Evolutionary conservation across 64 coral and sea anemone species (phyloP), one percentile per base, ranked within the genome.

Genomic region (Pocillopora verrucosa): DNA sequence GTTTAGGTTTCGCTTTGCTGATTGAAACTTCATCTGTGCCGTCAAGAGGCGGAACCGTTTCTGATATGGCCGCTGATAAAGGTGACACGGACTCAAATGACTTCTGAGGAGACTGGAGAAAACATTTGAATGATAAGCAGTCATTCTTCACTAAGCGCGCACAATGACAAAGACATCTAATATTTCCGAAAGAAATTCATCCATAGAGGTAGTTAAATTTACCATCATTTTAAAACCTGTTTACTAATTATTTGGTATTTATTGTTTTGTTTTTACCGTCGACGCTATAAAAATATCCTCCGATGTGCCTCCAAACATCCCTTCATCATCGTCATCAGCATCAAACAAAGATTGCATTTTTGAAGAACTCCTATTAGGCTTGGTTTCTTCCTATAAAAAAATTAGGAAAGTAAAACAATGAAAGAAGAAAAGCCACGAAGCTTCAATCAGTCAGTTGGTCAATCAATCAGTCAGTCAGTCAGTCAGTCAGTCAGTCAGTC

Each of bases 321-420:
- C 81, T 56, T 82, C 81, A 41, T 91, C 90, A 5, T 77, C 90
- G 37, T 74, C 88, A 26, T 91, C 90, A 58, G 72, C 90, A 68
- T 81, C 80, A 75, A 91, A 91, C 34, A 91, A 82, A 10, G 90
- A 91, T 36, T 81, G 80, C 58, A 91, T 91, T 82, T 91, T 76
- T 11, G 86, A 59, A 1, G 75, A 75, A 88, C 75, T 85, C 51
- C 67, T 90, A 51, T 7, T 51, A n/a, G 41, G 45, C 13, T 45
- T 90, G 45, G 62, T 34, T 81, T 25, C 34, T 73, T 13, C 25
- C 57, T 16, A 10, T 2, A 30, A 24, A 83, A 36, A 64, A n/a
- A 56, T 64, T 12, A 73, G 13, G 13, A 0, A 36, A 13, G 20
- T 73, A 56, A 58, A 57, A 11, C 67, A 70, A 30, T 24, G 41